phyloP scores from a whole-genome alignment of 92 coral and sea anemone genomes.

The Nematostella vectensis region DNA sequence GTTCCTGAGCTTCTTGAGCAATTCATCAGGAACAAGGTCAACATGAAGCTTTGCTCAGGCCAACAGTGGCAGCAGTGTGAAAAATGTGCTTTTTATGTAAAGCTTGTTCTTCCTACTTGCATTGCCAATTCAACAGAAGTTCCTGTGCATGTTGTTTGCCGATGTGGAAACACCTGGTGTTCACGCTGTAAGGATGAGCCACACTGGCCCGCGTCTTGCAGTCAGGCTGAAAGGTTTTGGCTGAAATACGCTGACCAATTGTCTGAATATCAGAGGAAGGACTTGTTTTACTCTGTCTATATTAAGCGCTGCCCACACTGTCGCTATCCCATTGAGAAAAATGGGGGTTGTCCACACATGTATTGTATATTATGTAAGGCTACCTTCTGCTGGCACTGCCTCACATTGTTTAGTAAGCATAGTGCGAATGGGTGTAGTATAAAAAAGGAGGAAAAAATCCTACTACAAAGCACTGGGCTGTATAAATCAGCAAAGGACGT shows the following conservation, averaged over 20 bases:
- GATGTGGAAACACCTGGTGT: constrained; percentile 62
- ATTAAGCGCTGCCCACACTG: constrained; percentile 72
- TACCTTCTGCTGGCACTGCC: constrained; percentile 71
- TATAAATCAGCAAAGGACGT: constrained; percentile 5
- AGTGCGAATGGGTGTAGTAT: background rate
- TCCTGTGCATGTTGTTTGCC: constrained; percentile 54
- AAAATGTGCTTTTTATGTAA: constrained; percentile 29
- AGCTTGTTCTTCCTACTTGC: background rate
- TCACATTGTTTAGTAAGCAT: constrained; percentile 31
- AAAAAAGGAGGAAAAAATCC: background rate
- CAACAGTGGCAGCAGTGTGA: constrained; percentile 62
- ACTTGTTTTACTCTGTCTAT: constrained; percentile 29
- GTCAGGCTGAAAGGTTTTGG: constrained; percentile 21
- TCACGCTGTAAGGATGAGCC: constrained; percentile 59
- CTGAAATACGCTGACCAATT: constrained; percentile 26
- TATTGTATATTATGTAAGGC: constrained; percentile 38
- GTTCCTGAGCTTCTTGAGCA: constrained; percentile 26
- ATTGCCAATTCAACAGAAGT: background rate
- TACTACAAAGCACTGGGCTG: background rate
- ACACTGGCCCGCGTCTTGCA: constrained; percentile 80
- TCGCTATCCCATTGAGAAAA: constrained; percentile 68
- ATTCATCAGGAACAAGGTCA: constrained; percentile 9
- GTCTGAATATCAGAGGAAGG: constrained; percentile 4
- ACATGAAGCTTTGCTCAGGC: constrained; percentile 18
- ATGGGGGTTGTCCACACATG: constrained; percentile 62